A percentile compares a stretch with the other conserved stretches of the same genome.
Evolutionary conservation across 1,140 invertebrate species (phyloP).

Genomic region (Plectrocnemia conspersa): DNA sequence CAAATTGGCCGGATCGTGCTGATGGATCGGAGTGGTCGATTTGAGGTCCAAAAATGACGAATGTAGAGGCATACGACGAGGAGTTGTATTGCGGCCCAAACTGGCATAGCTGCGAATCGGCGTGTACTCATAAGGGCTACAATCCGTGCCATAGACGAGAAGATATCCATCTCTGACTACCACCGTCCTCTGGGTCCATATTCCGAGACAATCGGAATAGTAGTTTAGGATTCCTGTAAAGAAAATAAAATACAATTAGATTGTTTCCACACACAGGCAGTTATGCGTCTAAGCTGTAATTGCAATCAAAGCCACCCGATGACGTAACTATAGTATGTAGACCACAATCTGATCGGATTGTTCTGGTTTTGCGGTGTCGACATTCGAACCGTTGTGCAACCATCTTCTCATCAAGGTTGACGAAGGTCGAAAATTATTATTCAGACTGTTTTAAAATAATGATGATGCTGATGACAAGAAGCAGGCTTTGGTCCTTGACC

Average conservation of each 20-base stretch:
- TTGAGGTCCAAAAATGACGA: conserved; percentile 9
- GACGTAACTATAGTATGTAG: no score
- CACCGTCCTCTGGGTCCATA: conserved; percentile 33
- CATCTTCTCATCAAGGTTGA: neutral
- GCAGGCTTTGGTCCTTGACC: no score
- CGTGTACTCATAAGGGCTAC: conserved; percentile 13
- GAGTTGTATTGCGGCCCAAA: conserved; percentile 24
- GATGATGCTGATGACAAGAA: no score
- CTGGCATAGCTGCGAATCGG: conserved; percentile 29
- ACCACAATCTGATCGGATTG: neutral
- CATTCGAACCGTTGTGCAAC: neutral
- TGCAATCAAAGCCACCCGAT: neutral
- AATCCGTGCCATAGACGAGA: conserved; percentile 35
- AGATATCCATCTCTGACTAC: conserved; percentile 37
- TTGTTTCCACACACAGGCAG: neutral
- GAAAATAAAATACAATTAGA: conserved; percentile 15
- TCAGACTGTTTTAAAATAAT: no score
- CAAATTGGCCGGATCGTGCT: neutral
- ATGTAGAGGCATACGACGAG: conserved; percentile 6
- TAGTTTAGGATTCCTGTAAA: conserved; percentile 50
- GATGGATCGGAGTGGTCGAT: neutral
- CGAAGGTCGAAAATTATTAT: no score
- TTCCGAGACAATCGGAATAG: conserved; percentile 25
- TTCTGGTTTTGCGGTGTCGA: conserved; percentile 5
- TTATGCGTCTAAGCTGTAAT: neutral